These are phyloP conservation scores for Cavia aperea DNA, from an alignment of 2,113 vertebrate species.

Conservation along the genomic window DNA sequence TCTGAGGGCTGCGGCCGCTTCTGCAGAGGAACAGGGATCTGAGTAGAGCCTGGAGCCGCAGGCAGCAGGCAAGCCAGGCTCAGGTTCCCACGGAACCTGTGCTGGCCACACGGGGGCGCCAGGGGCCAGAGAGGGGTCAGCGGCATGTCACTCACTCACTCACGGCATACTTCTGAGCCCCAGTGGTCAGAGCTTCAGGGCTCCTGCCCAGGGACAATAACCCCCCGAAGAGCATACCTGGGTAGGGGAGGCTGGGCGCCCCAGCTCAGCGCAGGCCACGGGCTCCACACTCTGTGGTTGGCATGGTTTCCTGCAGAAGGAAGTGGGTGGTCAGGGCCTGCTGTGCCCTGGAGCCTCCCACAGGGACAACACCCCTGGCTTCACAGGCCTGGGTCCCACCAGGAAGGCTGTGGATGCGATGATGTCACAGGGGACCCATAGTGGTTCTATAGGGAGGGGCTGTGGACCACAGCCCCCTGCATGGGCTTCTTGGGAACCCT, in stretches of 20 bases:
- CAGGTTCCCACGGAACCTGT: neutral
- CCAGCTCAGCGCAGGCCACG: slow-evolving; percentile 76
- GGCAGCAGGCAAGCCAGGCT: neutral
- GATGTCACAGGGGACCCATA: neutral
- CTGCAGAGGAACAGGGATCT: slow-evolving; percentile 65
- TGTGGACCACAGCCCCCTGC: neutral
- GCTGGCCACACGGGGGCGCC: neutral
- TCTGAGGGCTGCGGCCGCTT: slow-evolving; percentile 86
- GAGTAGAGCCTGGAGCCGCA: rapidly evolving
- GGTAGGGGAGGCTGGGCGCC: slow-evolving; percentile 82
- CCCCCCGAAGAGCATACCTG: slow-evolving; percentile 75
- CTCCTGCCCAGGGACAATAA: neutral
- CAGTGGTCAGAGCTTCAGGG: neutral
- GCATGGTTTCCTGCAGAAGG: slow-evolving; percentile 83
- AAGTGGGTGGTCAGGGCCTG: neutral
- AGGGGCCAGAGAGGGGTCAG: too few relatives aligned
- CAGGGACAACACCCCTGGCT: too few relatives aligned
- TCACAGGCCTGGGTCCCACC: too few relatives aligned
- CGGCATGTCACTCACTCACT: too few relatives aligned
- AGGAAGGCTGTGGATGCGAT: neutral
- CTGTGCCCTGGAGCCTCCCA: too few relatives aligned
- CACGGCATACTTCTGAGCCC: too few relatives aligned
- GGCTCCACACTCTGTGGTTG: slow-evolving; percentile 82
- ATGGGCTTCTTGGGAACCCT: neutral
- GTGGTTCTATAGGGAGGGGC: neutral